Evolutionary conservation across 2,797 vertebrate genomes (phyloP).

Genomic region (Chaunax sp.): DNA sequence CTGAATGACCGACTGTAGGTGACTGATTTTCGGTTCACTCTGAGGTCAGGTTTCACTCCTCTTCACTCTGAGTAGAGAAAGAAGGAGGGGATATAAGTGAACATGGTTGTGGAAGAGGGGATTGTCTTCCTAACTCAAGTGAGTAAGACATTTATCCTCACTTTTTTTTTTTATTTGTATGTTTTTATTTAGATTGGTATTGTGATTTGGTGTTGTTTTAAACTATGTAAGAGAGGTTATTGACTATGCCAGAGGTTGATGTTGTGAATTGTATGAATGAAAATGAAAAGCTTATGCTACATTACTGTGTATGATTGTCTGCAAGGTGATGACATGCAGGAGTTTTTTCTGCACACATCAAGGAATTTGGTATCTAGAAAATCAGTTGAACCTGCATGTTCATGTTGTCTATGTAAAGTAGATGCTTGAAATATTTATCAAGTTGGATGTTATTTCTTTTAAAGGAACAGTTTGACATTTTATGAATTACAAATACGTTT

Average conservation of each 20-base stretch:
- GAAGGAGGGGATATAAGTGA: constrained; percentile 47
- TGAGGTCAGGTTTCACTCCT: constrained; percentile 69
- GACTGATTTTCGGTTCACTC: constrained; percentile 39
- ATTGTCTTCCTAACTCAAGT: constrained; percentile 68
- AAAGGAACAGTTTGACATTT: neutral
- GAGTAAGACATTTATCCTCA: constrained; percentile 49
- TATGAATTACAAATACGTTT: neutral
- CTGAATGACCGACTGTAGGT: constrained; percentile 37
- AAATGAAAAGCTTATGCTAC: constrained; percentile 9
- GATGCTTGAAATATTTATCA: neutral
- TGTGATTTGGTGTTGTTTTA: neutral
- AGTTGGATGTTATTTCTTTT: neutral
- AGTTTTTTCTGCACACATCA: neutral
- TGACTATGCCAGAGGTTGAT: constrained; percentile 6
- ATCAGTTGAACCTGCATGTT: constrained; percentile 9
- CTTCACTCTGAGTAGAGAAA: constrained; percentile 51
- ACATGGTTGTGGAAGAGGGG: constrained; percentile 78
- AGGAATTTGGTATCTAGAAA: neutral
- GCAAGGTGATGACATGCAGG: neutral
- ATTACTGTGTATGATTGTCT: constrained; percentile 13
- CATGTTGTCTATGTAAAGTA: neutral
- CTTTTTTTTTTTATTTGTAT: neutral
- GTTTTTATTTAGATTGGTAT: neutral
- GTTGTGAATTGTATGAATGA: constrained; percentile 17
- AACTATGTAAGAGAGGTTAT: neutral